Evolutionary conservation across 1,140 invertebrate species (phyloP), one percentile per base, ranked within the genome.

Genomic region (Metopolophium dirhodum): DNA sequence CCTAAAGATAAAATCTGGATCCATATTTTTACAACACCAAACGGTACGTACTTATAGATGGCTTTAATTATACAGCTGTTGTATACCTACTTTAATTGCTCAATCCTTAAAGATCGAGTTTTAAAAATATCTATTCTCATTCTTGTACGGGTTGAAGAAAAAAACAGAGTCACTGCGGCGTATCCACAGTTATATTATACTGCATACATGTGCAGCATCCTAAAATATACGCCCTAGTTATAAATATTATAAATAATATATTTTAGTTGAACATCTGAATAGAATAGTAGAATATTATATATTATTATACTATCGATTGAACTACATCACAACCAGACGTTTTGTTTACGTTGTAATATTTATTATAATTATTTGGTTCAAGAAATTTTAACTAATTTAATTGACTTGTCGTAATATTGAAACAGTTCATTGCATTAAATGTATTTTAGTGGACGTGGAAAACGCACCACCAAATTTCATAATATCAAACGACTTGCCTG

Each of bases 141-240:
- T 89, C 23, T 89, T 89, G 20, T 57, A 9, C 88, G 51, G 54
- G 57, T 30, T 89, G 37, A 57, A 89, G 37, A 57, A 35, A 89
- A 89, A 57, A 89, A 89, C 23, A 45, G 45, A 68, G 35, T 68
- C 57, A 90, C 23, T 57, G 54, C 57, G 37, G 54, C 89, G 89
- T 90, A 90, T 90, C 89, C 54, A 90, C 89, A 90, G 89, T 90
- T 90, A 90, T 90, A 90, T 9, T 90, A 90, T 9, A 11, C 22
- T 45, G 8, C 9, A n/a, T 35, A 11, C 30, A 49, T 35, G 14
- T 35, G 37, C n/a, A 30, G 57, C 37, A 37, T 90, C 41, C 26
- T 90, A 90, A 90, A 90, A 90, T 90, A 61, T 90, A 90, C 41
- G 89, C 26, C 57, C 89, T 90, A 90, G 37, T 90, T 90, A 68